phyloP scores from a whole-genome alignment of 2,113 vertebrate species.

The Pterocles burchelli region DNA sequence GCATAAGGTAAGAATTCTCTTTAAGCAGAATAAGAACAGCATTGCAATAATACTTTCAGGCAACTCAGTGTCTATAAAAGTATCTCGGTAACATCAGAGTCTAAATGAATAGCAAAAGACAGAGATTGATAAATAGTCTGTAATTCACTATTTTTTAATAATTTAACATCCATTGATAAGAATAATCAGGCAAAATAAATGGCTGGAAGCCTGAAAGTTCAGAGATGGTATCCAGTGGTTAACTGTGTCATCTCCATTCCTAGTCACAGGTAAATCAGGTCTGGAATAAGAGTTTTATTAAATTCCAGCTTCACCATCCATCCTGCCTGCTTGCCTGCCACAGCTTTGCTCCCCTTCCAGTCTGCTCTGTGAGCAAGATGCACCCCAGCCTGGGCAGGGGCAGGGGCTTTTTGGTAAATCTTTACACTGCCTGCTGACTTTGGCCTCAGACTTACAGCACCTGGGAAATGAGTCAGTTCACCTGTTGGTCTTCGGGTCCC shows the following conservation, averaged over 20 bases:
- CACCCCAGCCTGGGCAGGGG: neutral
- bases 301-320: neutral
- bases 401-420: neutral
- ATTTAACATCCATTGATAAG: neutral
- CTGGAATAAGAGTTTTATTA: neutral
- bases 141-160: neutral
- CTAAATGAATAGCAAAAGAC: neutral
- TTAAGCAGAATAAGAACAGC: neutral
- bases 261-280: neutral
- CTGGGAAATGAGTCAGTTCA: neutral
- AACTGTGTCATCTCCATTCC: neutral
- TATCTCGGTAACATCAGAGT: neutral
- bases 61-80: neutral
- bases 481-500: neutral
- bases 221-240: neutral
- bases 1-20: neutral
- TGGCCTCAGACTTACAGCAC: neutral
- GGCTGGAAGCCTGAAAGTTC: neutral
- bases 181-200: neutral
- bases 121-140: neutral
- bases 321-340: accelerated
- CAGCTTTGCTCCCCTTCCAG: neutral
- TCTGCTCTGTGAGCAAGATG: neutral
- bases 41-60: neutral
- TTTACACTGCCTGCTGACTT: neutral